These are phyloP conservation scores for Xylocopa sonorina DNA, from an alignment of 1,140 invertebrate species.

Conservation along the genomic window DNA sequence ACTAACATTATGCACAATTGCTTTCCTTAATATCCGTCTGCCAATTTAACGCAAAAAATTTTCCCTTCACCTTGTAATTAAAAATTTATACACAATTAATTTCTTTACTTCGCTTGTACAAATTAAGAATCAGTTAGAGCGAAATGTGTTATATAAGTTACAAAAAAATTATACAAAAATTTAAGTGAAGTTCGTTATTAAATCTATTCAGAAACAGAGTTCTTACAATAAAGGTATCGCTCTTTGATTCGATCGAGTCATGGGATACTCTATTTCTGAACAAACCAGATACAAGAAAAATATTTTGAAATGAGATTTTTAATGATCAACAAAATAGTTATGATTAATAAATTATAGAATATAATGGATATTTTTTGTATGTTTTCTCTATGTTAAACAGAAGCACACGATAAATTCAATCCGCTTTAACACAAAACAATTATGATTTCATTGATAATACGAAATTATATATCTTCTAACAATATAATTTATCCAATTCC, in stretches of 20 bases:
- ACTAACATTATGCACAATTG: slow-evolving; percentile 20
- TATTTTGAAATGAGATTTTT: slow-evolving; percentile 6
- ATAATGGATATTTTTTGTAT: slow-evolving; percentile 16
- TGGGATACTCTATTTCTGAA: slow-evolving; percentile 30
- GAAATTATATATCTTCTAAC: slow-evolving; percentile 6
- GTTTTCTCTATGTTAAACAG: slow-evolving; percentile 13
- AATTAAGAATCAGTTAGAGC: slow-evolving; percentile 10
- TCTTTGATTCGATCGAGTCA: slow-evolving; percentile 42
- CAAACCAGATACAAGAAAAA: background rate
- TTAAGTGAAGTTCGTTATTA: slow-evolving; percentile 23
- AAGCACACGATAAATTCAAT: slow-evolving; percentile 14
- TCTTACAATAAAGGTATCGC: slow-evolving; percentile 51
- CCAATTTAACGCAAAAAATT: slow-evolving; percentile 19
- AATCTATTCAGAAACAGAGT: slow-evolving; percentile 46
- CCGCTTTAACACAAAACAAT: background rate
- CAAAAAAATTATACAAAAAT: slow-evolving; percentile 35
- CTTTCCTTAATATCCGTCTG: background rate
- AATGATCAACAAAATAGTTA: slow-evolving; percentile 21
- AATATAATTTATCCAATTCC: slow-evolving; percentile 11
- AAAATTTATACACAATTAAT: background rate
- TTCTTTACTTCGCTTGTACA: background rate
- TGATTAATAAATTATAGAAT: slow-evolving; percentile 34
- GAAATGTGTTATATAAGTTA: slow-evolving; percentile 13
- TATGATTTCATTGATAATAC: slow-evolving; percentile 1
- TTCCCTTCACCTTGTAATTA: slow-evolving; percentile 40